phyloP scores from a whole-genome alignment of 64 coral and sea anemone genomes.

The Dendronephthya gigantea region DNA sequence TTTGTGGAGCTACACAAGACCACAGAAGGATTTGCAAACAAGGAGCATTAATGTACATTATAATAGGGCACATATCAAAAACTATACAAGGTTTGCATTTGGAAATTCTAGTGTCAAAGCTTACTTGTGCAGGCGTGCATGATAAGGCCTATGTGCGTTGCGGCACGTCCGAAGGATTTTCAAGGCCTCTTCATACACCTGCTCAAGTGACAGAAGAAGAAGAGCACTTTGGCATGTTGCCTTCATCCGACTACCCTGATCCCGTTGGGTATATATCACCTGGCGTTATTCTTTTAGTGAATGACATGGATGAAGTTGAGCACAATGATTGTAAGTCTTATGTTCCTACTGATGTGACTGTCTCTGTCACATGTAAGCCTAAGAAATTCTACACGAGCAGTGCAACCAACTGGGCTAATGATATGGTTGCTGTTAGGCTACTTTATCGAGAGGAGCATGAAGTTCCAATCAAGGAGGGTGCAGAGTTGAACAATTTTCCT shows the following conservation, averaged over 20 bases:
- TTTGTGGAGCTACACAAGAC: too few species aligned
- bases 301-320: conserved; percentile 35
- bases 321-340: conserved; percentile 5
- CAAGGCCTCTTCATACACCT: conserved; percentile 38
- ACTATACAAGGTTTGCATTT: conserved; percentile 39
- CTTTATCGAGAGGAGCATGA: conserved; percentile 22
- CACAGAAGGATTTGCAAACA: too few species aligned
- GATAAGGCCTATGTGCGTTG: conserved; percentile 39
- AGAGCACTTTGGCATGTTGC: background rate
- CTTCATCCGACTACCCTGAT: conserved; percentile 34
- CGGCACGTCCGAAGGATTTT: conserved; percentile 36
- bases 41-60: too few species aligned
- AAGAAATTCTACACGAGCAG: conserved; percentile 22
- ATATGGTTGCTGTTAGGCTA: conserved; percentile 28
- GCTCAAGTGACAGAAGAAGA: background rate
- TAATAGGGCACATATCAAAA: conserved; percentile 10
- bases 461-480: background rate
- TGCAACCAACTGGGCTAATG: conserved; percentile 41
- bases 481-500: background rate
- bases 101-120: background rate
- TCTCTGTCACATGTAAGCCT: conserved; percentile 37
- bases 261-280: conserved; percentile 42
- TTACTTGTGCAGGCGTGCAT: conserved; percentile 23
- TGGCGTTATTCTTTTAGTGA: conserved; percentile 31
- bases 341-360: conserved; percentile 2